phyloP scores from a whole-genome alignment of 2,888 invertebrate genomes.

The Apotomis turbidana region DNA sequence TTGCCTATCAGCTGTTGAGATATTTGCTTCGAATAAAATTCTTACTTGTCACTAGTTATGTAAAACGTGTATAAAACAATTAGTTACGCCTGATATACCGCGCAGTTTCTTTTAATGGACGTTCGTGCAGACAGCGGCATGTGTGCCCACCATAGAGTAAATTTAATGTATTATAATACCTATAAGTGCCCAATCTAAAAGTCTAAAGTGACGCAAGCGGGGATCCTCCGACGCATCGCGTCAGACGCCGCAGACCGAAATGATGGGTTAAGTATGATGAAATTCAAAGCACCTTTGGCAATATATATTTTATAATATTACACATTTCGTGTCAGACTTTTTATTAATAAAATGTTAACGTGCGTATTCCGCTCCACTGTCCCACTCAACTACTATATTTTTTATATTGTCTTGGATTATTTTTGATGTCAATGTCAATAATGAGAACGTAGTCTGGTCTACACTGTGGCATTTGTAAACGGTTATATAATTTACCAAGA shows the following conservation, averaged over 20 bases:
- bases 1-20: too few relatives aligned
- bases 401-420: constrained; percentile 58
- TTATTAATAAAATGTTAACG: constrained; percentile 46
- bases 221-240: constrained; percentile 2
- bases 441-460: constrained; percentile 45
- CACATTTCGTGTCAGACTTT: constrained; percentile 42
- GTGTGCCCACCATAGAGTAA: too few relatives aligned
- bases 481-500: neutral
- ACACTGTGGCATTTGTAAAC: neutral
- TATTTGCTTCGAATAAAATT: too few relatives aligned
- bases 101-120: too few relatives aligned
- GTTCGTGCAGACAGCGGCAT: too few relatives aligned
- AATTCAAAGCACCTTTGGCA: constrained; percentile 24
- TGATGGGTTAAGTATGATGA: constrained; percentile 27
- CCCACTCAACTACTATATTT: constrained; percentile 47
- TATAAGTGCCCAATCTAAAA: neutral
- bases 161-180: too few relatives aligned
- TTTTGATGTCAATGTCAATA: constrained; percentile 61
- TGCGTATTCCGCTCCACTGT: constrained; percentile 44
- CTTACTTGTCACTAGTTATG: too few relatives aligned
- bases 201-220: constrained; percentile 7
- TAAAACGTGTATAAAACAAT: too few relatives aligned
- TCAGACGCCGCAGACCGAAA: constrained; percentile 8
- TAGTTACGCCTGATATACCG: too few relatives aligned
- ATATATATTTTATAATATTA: constrained; percentile 30